Evolutionary conservation across 2,113 vertebrate genomes (phyloP).

Genomic region (Entelurus aequoreus): DNA sequence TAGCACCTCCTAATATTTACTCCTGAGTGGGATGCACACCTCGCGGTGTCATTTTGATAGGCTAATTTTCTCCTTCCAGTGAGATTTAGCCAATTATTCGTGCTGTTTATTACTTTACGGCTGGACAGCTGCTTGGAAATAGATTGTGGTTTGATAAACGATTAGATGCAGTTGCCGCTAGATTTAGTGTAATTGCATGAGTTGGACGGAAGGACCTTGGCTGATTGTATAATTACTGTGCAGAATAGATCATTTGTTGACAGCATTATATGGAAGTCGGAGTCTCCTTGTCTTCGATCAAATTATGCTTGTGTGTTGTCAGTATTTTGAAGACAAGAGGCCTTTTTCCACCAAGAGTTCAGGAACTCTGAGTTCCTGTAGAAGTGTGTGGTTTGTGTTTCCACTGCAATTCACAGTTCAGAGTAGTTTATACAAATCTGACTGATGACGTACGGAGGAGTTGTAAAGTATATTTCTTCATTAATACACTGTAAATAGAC

Average conservation of each 20-base stretch:
- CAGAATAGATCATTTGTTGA: not conserved
- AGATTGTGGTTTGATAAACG: constrained; percentile 33
- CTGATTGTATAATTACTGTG: not conserved
- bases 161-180: constrained; percentile 29
- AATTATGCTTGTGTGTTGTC: not conserved
- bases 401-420: too few species aligned
- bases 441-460: too few species aligned
- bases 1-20: not conserved
- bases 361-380: too few species aligned
- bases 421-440: too few species aligned
- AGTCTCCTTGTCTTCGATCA: too few species aligned
- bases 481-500: too few species aligned
- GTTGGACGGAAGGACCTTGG: constrained; percentile 28
- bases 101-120: constrained; percentile 43
- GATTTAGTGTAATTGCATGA: constrained; percentile 46
- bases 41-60: constrained; percentile 50
- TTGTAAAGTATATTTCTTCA: too few species aligned
- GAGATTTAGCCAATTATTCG: constrained; percentile 48
- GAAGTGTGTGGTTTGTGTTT: too few species aligned
- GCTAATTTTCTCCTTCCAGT: constrained; percentile 45
- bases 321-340: not conserved
- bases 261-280: not conserved
- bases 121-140: constrained; percentile 56
- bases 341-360: too few species aligned
- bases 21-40: constrained; percentile 17